Base-by-base conservation (phyloP, 2,113 vertebrate genomes). In the Tauraco erythrolophus region DNA sequence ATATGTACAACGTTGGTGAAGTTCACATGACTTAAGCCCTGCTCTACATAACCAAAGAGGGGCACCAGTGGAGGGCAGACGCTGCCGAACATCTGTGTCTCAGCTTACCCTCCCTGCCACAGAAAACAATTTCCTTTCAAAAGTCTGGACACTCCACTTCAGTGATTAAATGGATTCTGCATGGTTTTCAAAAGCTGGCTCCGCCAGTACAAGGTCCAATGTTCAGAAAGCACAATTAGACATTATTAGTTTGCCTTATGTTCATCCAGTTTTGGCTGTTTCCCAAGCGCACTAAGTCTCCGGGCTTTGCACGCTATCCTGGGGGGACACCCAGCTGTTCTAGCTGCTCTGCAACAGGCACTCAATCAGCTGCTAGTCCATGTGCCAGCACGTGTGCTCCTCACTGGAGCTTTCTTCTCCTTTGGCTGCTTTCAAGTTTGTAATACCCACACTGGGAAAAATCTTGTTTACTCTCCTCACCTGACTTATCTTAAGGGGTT, bases 1-100 rank as follows among this genome's bases (percentile, higher is more conserved):
- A 10, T 6, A 2, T 0, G 3, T 0, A 13, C 11, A 64, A 2
- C 27, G 1, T 0, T 21, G 62, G 11, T 33, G 28, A 71, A 68
- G 24, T 19, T 51, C 56, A 1, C 0, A 4, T 14, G 24, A 8
- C 48, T 18, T 3, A 6, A 78, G 33, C 30, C 46, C 64, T 57
- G 68, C 66, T 53, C 71, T 28, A 6, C 35, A 24, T 3, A 24
- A 35, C 41, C 41, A 8, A 6, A 17, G 48, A 69, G 30, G 43
- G 19, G 43, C 51, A 61, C 7, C 4, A 18, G 60, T 0, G 0
- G 28, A 19, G 9, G 30, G 10, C 1, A 35, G 31, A 5, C 0
- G 3, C 17, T 84, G 68, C 54, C 66, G 41, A 7, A 28, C 80
- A 33, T 54, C 84, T 51, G 76, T n/a, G 35, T 10, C 54, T 65